A percentile compares a stretch with the other conserved stretches of the same genome.
phyloP scores from a whole-genome alignment of 2,113 vertebrate genomes.

The Rhinolophus sinicus region DNA sequence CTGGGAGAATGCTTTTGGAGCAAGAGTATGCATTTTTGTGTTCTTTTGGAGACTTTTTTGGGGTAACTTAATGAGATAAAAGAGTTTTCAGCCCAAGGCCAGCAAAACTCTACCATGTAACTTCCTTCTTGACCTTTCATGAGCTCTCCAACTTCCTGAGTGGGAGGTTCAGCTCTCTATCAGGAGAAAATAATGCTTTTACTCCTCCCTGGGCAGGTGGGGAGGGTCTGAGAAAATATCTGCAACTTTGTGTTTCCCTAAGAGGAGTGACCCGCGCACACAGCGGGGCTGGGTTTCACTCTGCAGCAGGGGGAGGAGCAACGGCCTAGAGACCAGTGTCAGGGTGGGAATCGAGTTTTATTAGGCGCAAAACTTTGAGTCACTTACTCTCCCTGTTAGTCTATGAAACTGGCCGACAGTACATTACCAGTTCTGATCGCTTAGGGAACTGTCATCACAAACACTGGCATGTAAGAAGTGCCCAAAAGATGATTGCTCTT shows the following conservation, averaged over 20 bases:
- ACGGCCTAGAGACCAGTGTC: not conserved
- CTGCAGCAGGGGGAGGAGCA: not conserved
- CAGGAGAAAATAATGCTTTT: not conserved
- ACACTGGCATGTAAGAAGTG: not conserved
- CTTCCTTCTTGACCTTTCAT: not conserved
- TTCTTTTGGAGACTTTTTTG: not conserved
- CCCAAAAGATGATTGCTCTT: not conserved
- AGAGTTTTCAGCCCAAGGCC: not conserved
- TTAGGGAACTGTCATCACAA: not conserved
- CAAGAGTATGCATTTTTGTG: not conserved
- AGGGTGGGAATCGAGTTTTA: not conserved
- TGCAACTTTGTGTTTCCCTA: not conserved
- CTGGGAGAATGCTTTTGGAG: not conserved
- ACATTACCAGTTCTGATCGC: not conserved
- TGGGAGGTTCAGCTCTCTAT: not conserved
- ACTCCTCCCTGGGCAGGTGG: not conserved
- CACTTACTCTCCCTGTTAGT: not conserved
- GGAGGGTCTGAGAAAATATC: not conserved
- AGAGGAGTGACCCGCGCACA: too few relatives aligned
- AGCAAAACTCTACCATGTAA: not conserved
- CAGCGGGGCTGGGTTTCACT: not conserved
- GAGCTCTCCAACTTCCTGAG: not conserved
- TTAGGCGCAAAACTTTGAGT: not conserved
- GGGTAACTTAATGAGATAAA: not conserved
- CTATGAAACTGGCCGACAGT: not conserved